Evolutionary conservation across 1,140 invertebrate genomes (phyloP), one percentile per base, ranked within the genome.

Genomic region (Cyclina sinensis): DNA sequence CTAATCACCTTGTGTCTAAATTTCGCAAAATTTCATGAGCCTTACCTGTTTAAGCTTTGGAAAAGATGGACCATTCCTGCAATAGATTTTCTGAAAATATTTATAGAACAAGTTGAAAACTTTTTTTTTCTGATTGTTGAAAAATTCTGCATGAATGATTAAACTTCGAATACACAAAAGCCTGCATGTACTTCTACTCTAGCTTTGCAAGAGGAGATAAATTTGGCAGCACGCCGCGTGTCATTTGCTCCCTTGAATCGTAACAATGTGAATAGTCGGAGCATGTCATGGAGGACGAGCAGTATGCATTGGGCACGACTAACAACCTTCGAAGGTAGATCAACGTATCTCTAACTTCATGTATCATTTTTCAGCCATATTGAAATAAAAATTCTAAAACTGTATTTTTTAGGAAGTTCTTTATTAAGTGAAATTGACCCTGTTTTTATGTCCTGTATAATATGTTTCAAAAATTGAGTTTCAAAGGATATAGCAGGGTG

Each of bases 221-320:
- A 93, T 89, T 83, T 95, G 91, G 94, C 95, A 85, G 94, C 94
- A 51, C 92, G 95, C 39, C 94, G 95, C 70, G 94, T 95, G 81
- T 95, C 95, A 37, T 92, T 95, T 37, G 95, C 95, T 62, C 95
- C 94, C 27, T 90, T 93, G 87, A 95, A 95, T 92, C 94, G 94
- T 89, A 93, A 93, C 85, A 94, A 94, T 88, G 92, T 68, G 11
- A 35, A 92, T 86, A 93, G 92, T 90, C 93, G 95, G 91, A 95
- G 94, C 91, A 91, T 95, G 91, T 95, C 95, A 30, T 94, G 95
- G 94, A 91, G 95, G 86, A 94, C 95, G 90, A 94, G 94, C 84
- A 95, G 95, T 92, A 90, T 95, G 91, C 94, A 95, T 88, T 95
- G 94, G 93, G 93, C 92, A 73, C 91, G 94, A 76, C 83, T 94